Evolutionary conservation across 2,888 invertebrate species (phyloP), one percentile per base, ranked within the genome.

Genomic region (Acrocera orbiculus): DNA sequence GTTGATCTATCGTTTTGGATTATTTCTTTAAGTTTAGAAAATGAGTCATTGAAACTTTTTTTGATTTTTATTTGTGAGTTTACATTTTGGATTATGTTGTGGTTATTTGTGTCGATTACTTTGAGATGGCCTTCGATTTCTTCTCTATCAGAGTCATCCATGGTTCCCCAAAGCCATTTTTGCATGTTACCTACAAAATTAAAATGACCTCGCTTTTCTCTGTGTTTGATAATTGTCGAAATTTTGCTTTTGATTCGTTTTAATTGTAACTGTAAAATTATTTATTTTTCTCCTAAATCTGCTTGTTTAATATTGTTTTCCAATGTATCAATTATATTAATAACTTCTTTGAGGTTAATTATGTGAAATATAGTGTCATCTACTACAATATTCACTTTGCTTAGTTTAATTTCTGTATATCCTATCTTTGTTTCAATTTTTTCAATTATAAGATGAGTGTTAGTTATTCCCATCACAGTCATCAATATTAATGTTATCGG

Each of bases 21-120:
- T 22, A 29, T 30, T 27, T 16, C 28, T 33, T 37, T 34, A n/a
- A 41, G 25, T 17, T 31, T 27, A 25, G 34, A 26, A 35, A 40
- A 39, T 11, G 38, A 32, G 27, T 40, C 35, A 29, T 37, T 39
- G 22, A 38, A 41, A 20, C 36, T 31, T 17, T 28, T 34, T 16
- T 41, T 41, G 4, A 41, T 38, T 34, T 27, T 32, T 13, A 39
- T 39, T 30, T 39, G 40, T 30, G 34, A 5, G 25, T 41, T 41
- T 11, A 37, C 20, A 24, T 27, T 25, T n/a, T 25, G 16, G 22
- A 41, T 41, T 23, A 36, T 25, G 20, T 41, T 40, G 14, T 36
- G 41, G 34, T 29, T 37, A 33, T 39, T 41, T 34, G 37, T n/a
- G 30, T 28, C 25, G 22, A 17, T 16, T 10, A 36, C 32, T 15